These are phyloP conservation scores for Augochlora pura DNA, from an alignment of 1,140 invertebrate genomes.

Conservation along the genomic window DNA sequence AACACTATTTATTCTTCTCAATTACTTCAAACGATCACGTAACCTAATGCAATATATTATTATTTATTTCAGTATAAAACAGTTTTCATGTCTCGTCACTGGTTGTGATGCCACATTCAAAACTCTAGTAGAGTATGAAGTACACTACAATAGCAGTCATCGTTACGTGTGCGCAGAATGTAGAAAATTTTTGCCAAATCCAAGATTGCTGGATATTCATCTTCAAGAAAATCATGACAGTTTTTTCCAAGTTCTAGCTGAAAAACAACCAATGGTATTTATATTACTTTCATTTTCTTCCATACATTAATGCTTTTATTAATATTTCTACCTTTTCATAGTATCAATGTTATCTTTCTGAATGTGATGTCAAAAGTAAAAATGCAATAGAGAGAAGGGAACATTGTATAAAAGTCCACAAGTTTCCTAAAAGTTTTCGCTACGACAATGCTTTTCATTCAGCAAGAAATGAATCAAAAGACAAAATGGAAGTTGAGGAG, in stretches of 20 bases:
- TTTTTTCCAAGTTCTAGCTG: conserved; percentile 84
- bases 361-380: conserved; percentile 82
- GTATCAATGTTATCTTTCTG: conserved; percentile 85
- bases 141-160: conserved; percentile 80
- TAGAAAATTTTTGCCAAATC: conserved; percentile 82
- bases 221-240: conserved; percentile 86
- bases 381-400: conserved; percentile 80
- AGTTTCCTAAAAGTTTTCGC: conserved; percentile 84
- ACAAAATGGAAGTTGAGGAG: conserved; percentile 62
- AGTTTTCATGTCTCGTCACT: conserved; percentile 75
- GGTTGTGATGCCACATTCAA: conserved; percentile 75
- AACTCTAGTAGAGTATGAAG: conserved; percentile 77
- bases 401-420: conserved; percentile 84
- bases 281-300: conserved; percentile 23
- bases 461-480: conserved; percentile 43
- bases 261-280: conserved; percentile 84
- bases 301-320: conserved; percentile 8
- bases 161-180: conserved; percentile 80
- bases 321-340: conserved; percentile 75
- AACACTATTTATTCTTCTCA: neutral
- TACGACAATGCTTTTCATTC: conserved; percentile 76
- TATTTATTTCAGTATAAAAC: conserved; percentile 70
- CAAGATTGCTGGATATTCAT: conserved; percentile 86
- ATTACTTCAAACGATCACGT: neutral
- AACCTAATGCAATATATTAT: conserved; percentile 36